A percentile compares a stretch with the other conserved stretches of the same genome.
These are phyloP conservation scores for Pandion haliaetus DNA, from an alignment of 2,113 vertebrate species.

Conservation along the genomic window DNA sequence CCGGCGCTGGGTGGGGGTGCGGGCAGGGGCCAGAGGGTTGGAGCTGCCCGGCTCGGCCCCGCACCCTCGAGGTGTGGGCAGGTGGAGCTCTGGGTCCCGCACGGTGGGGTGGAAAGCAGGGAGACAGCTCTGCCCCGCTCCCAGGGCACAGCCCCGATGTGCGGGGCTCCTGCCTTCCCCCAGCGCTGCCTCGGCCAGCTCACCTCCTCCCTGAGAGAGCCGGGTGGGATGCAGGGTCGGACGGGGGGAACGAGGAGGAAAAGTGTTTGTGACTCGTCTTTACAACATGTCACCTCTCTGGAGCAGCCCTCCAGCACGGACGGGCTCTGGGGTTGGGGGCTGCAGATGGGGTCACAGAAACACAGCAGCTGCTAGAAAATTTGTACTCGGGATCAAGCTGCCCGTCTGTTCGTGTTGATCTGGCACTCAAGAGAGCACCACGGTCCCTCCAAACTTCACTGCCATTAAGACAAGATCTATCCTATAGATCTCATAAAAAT, in stretches of 20 bases:
- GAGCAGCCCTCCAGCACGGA: background rate
- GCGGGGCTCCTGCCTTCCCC: background rate
- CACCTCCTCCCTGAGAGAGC: too few species aligned
- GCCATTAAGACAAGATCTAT: background rate
- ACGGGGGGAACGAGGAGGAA: background rate
- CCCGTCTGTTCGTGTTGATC: background rate
- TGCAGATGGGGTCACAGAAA: accelerated
- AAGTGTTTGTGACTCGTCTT: background rate
- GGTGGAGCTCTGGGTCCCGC: background rate
- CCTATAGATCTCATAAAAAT: background rate
- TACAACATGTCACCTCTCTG: background rate
- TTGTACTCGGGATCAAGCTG: background rate
- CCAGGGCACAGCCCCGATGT: background rate
- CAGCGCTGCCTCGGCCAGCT: background rate
- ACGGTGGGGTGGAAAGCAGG: background rate
- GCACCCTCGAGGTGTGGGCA: background rate
- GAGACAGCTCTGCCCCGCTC: background rate
- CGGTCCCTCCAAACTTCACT: background rate
- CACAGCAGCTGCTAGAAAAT: background rate
- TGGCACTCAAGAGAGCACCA: background rate
- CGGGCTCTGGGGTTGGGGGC: background rate
- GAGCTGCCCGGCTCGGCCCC: background rate
- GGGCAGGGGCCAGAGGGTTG: background rate
- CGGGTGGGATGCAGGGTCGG: background rate
- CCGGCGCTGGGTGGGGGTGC: accelerated